Evolutionary conservation across 2,797 vertebrate genomes (phyloP).

Genomic region (Urosaurus nigricauda): DNA sequence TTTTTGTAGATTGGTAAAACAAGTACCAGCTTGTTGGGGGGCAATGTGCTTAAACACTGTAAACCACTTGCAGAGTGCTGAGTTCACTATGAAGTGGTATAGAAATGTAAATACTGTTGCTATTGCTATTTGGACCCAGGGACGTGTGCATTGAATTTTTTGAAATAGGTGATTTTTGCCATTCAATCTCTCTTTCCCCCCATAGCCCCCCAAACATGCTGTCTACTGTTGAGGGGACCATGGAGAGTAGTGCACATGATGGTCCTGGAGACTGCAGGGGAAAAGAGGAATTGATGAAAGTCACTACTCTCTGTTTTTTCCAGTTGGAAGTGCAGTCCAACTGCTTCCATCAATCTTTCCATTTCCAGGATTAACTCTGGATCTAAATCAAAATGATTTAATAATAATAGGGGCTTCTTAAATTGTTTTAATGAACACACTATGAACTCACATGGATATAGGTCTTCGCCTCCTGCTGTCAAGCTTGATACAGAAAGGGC

Average conservation of each 20-base stretch:
- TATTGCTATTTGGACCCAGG: not conserved
- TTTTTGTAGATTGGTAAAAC: too few species aligned
- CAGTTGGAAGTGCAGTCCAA: not conserved
- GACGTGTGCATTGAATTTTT: not conserved
- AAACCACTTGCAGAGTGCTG: too few species aligned
- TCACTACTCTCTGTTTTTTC: not conserved
- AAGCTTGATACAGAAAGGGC: not conserved
- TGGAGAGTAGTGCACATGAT: not conserved
- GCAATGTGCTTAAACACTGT: too few species aligned
- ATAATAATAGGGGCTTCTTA: not conserved
- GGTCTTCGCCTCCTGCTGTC: not conserved
- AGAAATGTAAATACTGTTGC: too few species aligned
- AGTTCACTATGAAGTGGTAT: too few species aligned
- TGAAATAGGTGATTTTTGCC: not conserved
- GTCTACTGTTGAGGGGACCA: too few species aligned
- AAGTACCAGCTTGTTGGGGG: too few species aligned
- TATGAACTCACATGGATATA: not conserved
- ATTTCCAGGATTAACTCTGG: not conserved
- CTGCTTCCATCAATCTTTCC: not conserved
- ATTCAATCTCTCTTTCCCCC: not conserved
- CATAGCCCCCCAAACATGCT: not conserved
- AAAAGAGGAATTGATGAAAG: not conserved
- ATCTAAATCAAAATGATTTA: not conserved
- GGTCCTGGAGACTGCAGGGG: not conserved
- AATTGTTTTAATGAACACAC: not conserved